Conservation (phyloP, 2,113 vertebrate species). For the Halcyon senegalensis region DNA sequence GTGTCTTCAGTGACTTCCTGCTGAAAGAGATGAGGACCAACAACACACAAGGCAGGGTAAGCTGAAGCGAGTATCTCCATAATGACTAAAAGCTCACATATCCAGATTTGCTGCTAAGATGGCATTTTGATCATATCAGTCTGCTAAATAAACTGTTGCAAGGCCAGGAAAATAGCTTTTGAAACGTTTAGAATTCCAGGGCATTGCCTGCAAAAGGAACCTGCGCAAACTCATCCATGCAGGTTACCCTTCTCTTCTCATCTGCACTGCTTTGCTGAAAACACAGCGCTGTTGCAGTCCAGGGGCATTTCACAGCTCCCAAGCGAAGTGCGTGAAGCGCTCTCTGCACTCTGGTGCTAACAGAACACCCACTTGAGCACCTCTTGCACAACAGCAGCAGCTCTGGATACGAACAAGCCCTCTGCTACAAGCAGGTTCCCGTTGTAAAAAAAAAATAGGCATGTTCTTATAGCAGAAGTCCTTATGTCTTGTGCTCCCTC, state of each 20-base stretch:
- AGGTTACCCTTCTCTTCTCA: background rate
- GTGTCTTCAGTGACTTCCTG: background rate
- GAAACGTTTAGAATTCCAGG: background rate
- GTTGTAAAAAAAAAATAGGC: background rate
- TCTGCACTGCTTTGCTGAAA: background rate
- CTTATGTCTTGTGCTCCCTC: background rate
- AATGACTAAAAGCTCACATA: background rate
- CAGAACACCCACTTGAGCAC: fast-evolving
- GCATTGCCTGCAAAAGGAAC: background rate
- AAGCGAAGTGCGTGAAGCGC: too few species aligned
- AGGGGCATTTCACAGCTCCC: background rate
- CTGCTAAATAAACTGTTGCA: background rate
- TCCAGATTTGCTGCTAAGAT: background rate
- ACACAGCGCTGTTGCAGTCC: background rate
- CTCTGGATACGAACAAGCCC: background rate
- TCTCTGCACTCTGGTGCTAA: too few species aligned
- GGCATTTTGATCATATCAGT: background rate
- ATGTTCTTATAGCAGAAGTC: background rate
- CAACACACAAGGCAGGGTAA: background rate
- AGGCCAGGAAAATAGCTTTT: background rate
- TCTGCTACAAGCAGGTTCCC: background rate
- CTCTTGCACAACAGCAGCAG: background rate
- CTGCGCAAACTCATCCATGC: background rate
- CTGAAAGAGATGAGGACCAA: background rate
- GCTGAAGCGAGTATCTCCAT: background rate